Conservation (phyloP, 2,888 invertebrate genomes). For the Yponomeuta evonymella region DNA sequence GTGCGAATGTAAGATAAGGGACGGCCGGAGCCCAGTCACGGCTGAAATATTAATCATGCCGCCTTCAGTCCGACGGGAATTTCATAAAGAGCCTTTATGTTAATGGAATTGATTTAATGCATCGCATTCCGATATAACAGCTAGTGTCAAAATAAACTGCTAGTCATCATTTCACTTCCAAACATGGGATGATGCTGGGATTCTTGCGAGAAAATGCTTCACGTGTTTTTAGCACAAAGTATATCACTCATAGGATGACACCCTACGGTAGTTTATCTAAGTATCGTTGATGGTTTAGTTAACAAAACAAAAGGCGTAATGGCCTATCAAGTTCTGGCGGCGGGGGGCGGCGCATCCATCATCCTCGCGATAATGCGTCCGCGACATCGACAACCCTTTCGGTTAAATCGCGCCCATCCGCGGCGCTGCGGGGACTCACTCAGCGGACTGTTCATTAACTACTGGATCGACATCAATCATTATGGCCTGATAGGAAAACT, state of each 20-base stretch:
- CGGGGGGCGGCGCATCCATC: slow-evolving; percentile 48
- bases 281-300: slow-evolving; percentile 3
- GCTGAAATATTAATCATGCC: slow-evolving; percentile 59
- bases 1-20: not conserved
- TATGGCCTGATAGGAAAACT: not conserved
- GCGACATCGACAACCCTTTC: slow-evolving; percentile 57
- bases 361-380: slow-evolving; percentile 54
- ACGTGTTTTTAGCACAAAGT: not conserved
- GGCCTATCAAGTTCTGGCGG: slow-evolving; percentile 42
- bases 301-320: slow-evolving; percentile 34
- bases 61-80: slow-evolving; percentile 38
- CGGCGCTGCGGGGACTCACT: not conserved
- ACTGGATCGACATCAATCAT: not conserved
- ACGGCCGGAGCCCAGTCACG: slow-evolving; percentile 43
- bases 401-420: not conserved
- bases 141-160: slow-evolving; percentile 6
- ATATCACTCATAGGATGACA: not conserved
- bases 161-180: slow-evolving; percentile 8
- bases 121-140: slow-evolving; percentile 30
- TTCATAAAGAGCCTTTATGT: slow-evolving; percentile 60
- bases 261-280: not conserved
- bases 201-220: not conserved
- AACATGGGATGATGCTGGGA: not conserved
- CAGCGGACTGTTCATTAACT: not conserved
- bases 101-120: slow-evolving; percentile 53